Conservation (phyloP, 2,888 invertebrate species). For the Dolichomitus sp. region DNA sequence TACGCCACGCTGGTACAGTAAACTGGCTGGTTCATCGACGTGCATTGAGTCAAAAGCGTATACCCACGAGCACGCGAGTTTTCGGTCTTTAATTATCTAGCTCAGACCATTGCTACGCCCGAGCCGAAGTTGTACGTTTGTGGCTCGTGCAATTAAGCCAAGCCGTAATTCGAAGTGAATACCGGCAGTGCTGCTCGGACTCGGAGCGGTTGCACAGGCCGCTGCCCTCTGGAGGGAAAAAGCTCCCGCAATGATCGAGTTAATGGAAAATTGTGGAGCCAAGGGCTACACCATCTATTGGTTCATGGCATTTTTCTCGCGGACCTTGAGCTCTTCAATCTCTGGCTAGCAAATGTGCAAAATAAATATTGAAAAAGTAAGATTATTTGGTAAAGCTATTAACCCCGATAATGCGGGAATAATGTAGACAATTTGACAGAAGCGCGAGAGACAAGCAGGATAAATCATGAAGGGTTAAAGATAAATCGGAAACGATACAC, state of each 20-base stretch:
- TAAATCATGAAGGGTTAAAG: too few species aligned
- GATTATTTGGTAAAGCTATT: too few species aligned
- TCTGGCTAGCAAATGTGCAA: background rate
- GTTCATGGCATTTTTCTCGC: constrained; percentile 1
- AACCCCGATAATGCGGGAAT: too few species aligned
- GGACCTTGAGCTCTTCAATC: constrained; percentile 2
- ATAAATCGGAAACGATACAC: too few species aligned
- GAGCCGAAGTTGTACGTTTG: constrained; percentile 50
- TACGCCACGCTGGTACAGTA: constrained; percentile 14
- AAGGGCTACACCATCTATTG: background rate
- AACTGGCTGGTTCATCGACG: constrained; percentile 47
- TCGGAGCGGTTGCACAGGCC: constrained; percentile 21
- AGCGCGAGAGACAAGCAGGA: too few species aligned
- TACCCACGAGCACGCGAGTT: constrained; percentile 40
- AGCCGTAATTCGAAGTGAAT: constrained; percentile 56
- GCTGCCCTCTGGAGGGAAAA: constrained; percentile 36
- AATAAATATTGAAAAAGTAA: background rate
- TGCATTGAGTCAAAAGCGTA: constrained; percentile 31
- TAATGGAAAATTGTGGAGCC: constrained; percentile 48
- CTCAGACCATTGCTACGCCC: constrained; percentile 32
- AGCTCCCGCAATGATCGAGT: constrained; percentile 47
- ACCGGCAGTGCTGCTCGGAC: constrained; percentile 23
- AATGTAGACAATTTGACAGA: too few species aligned
- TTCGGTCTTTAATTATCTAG: constrained; percentile 61
- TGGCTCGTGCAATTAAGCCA: constrained; percentile 59